These are phyloP conservation scores for Sycophila sp. DNA, from an alignment of 1,140 invertebrate genomes.

Conservation along the genomic window DNA sequence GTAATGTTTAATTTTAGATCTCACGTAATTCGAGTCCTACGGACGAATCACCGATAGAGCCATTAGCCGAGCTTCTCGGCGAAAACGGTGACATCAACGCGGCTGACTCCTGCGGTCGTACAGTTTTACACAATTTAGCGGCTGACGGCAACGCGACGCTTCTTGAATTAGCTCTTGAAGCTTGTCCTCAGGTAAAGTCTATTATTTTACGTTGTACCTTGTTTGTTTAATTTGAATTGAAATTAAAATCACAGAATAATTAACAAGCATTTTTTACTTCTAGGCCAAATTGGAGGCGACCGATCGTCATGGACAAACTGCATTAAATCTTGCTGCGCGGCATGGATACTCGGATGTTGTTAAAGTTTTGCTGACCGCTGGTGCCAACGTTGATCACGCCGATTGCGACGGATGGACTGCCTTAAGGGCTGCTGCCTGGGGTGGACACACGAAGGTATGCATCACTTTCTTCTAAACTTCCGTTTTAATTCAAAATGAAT, in stretches of 20 bases:
- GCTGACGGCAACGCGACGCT: slow-evolving; percentile 77
- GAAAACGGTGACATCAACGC: slow-evolving; percentile 64
- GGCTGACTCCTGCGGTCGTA: slow-evolving; percentile 73
- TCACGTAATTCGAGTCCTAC: slow-evolving; percentile 62
- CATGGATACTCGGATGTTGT: slow-evolving; percentile 82
- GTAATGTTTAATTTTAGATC: slow-evolving; percentile 51
- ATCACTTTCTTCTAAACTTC: too few species aligned
- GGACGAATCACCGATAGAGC: slow-evolving; percentile 62
- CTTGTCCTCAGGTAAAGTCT: slow-evolving; percentile 65
- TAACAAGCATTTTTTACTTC: not conserved
- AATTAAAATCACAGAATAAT: not conserved
- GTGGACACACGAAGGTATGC: slow-evolving; percentile 89
- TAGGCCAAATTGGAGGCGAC: slow-evolving; percentile 71
- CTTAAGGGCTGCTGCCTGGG: slow-evolving; percentile 88
- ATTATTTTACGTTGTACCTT: too few species aligned
- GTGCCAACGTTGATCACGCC: slow-evolving; percentile 82
- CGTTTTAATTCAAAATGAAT: not conserved
- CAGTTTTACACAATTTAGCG: slow-evolving; percentile 78
- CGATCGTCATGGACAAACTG: slow-evolving; percentile 83
- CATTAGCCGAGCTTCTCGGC: slow-evolving; percentile 62
- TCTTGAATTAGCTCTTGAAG: slow-evolving; percentile 72
- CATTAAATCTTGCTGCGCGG: slow-evolving; percentile 83
- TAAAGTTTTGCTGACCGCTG: slow-evolving; percentile 76
- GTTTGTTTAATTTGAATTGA: too few species aligned
- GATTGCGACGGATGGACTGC: slow-evolving; percentile 93